Percentiles rank a stretch among this genome's conserved stretches.
Conservation (phyloP, 2,888 invertebrate genomes). For the Pseudococcus longispinus region DNA sequence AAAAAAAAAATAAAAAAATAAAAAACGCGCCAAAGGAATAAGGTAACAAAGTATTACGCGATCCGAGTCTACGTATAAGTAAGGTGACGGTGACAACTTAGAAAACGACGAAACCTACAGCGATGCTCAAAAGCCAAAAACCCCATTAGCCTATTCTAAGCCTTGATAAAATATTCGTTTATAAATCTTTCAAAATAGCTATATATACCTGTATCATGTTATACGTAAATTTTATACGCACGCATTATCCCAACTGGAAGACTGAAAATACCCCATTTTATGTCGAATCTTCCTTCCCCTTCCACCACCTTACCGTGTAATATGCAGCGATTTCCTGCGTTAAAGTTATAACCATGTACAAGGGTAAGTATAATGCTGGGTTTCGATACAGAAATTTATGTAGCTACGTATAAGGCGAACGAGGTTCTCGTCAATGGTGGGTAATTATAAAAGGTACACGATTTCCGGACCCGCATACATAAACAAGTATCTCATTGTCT, state of each 20-base stretch:
- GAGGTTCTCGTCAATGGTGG: not conserved
- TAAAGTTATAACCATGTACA: not conserved
- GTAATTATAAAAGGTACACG: constrained; percentile 28
- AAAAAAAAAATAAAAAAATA: not conserved
- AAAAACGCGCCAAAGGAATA: not conserved
- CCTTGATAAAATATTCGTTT: constrained; percentile 18
- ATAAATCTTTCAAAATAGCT: constrained; percentile 11
- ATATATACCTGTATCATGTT: not conserved
- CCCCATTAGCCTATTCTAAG: not conserved
- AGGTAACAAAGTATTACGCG: not conserved
- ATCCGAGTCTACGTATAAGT: too few relatives aligned
- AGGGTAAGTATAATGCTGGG: not conserved
- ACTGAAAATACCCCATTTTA: not conserved
- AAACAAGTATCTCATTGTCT: not conserved
- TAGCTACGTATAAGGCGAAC: not conserved
- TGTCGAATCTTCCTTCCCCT: not conserved
- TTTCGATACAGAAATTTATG: constrained; percentile 1
- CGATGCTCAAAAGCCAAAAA: not conserved
- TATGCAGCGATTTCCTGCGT: not conserved
- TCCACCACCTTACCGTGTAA: not conserved
- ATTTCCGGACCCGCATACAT: constrained; percentile 29
- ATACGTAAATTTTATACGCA: not conserved
- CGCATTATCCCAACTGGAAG: not conserved
- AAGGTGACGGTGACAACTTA: not conserved
- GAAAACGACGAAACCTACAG: not conserved